phyloP scores from a whole-genome alignment of 2,113 vertebrate species.

The Quiscalus mexicanus region DNA sequence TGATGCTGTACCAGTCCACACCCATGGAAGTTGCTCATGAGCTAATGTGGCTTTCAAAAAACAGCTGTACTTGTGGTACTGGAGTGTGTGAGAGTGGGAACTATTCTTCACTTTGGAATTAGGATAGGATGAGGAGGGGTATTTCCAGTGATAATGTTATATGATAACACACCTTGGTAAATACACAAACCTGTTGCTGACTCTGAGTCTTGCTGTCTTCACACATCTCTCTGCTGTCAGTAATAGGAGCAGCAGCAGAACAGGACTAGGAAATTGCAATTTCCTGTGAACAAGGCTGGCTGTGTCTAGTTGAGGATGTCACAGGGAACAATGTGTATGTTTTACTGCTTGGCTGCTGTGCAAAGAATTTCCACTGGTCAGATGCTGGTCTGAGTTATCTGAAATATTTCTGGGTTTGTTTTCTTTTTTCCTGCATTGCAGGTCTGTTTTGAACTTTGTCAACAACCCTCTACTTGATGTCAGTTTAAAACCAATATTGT shows the following conservation, averaged over 20 bases:
- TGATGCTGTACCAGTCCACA: not conserved
- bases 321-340: not conserved
- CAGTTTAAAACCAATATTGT: not conserved
- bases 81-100: not conserved
- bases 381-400: not conserved
- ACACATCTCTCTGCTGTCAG: not conserved
- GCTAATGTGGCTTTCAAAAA: not conserved
- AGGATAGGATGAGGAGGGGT: not conserved
- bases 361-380: not conserved
- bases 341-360: not conserved
- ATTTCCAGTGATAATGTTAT: not conserved
- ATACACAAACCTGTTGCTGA: not conserved
- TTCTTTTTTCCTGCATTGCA: not conserved
- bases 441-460: not conserved
- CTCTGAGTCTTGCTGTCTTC: not conserved
- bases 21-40: fast-evolving
- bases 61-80: not conserved
- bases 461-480: not conserved
- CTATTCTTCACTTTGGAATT: fast-evolving
- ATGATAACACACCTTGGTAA: fast-evolving
- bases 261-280: not conserved
- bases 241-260: not conserved
- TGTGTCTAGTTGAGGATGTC: not conserved
- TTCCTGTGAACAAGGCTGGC: conserved; percentile 1
- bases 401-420: not conserved